Evolutionary conservation across 2,797 vertebrate genomes (phyloP).

Genomic region (Sciurus carolinensis): DNA sequence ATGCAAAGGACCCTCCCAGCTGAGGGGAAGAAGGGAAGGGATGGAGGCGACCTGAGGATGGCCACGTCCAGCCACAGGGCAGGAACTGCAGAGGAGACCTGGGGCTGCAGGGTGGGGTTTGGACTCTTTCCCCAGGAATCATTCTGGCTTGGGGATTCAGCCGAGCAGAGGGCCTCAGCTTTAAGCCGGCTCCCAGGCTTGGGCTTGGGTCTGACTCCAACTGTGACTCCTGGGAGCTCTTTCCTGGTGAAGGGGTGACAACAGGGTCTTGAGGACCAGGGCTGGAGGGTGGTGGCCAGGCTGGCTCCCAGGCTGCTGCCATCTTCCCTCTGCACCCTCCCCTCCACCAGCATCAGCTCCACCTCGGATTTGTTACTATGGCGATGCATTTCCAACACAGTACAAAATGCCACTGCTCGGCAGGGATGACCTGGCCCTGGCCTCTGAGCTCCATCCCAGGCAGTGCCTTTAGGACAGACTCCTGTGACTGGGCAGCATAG

Average conservation of each 20-base stretch:
- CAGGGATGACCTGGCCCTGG: neutral
- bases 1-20: neutral
- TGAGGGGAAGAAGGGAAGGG: neutral
- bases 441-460: neutral
- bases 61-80: neutral
- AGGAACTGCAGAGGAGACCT: neutral
- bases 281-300: no score
- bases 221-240: neutral
- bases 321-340: neutral
- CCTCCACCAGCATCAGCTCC: neutral
- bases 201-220: accelerated
- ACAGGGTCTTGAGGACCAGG: neutral
- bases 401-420: neutral
- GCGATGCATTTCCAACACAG: neutral
- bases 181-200: neutral
- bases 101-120: neutral
- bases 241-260: neutral
- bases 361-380: slow-evolving; percentile 36
- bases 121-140: neutral
- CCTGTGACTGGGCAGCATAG: no score
- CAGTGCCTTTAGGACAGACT: no score
- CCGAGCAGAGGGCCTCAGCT: neutral
- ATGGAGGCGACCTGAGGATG: neutral
- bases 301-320: neutral
- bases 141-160: neutral